A percentile compares a stretch with the other conserved stretches of the same genome.
Evolutionary conservation across 2,888 invertebrate species (phyloP).

Genomic region (Andrena dorsata): DNA sequence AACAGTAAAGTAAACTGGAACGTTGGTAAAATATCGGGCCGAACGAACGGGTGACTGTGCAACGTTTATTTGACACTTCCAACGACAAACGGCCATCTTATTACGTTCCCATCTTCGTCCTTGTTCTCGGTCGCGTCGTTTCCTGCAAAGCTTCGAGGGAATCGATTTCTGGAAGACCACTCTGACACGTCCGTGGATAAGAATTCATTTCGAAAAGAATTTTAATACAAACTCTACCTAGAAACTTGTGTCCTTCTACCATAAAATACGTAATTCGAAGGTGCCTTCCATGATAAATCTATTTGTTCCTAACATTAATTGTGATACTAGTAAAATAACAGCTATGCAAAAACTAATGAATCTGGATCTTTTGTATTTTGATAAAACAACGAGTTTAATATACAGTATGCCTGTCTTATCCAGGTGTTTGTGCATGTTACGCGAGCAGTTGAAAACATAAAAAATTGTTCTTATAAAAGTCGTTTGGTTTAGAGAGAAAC

Average conservation of each 20-base stretch:
- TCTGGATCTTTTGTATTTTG: too few species aligned
- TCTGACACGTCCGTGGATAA: conserved; percentile 43
- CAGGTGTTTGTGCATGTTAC: too few species aligned
- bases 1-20: conserved; percentile 61
- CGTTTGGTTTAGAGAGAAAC: too few species aligned
- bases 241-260: conserved; percentile 1
- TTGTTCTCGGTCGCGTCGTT: conserved; percentile 62
- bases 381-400: too few species aligned
- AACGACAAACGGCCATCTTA: conserved; percentile 83
- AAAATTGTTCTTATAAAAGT: too few species aligned
- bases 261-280: conserved; percentile 16
- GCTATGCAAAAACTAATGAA: too few species aligned
- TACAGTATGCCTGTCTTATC: too few species aligned
- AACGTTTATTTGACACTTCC: conserved; percentile 83
- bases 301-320: too few species aligned
- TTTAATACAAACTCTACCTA: conserved; percentile 49
- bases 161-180: conserved; percentile 65
- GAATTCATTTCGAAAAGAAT: conserved; percentile 66
- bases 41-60: conserved; percentile 72
- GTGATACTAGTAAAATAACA: too few species aligned
- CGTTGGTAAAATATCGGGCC: conserved; percentile 68
- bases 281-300: too few species aligned
- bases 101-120: conserved; percentile 78
- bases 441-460: too few species aligned
- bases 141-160: conserved; percentile 49